Percentiles rank a stretch among this genome's conserved stretches.
Evolutionary conservation across 2,797 vertebrate species (phyloP).

Genomic region (Spondyliosoma cantharus): DNA sequence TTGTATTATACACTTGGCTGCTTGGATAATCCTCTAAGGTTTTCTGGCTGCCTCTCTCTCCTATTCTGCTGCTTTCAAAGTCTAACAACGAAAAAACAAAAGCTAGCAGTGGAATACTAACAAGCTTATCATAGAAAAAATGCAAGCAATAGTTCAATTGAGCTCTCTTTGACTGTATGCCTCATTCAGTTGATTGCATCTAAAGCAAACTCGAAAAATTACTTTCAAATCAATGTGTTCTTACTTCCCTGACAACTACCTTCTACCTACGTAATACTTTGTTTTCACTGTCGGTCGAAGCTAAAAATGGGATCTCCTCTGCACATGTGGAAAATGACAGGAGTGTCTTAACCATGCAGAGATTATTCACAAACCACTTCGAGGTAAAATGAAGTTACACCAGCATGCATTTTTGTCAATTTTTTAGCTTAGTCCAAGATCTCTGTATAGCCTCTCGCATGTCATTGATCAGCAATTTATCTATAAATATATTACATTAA

Average conservation of each 20-base stretch:
- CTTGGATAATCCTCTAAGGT: slow-evolving; percentile 28
- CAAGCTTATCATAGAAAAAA: slow-evolving; percentile 7
- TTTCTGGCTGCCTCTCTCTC: neutral
- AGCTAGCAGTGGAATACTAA: slow-evolving; percentile 15
- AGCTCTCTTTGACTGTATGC: neutral
- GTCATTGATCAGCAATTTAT: slow-evolving; percentile 4
- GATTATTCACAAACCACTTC: slow-evolving; percentile 39
- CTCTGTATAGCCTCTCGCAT: neutral
- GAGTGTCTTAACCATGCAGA: slow-evolving; percentile 39
- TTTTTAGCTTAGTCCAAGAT: neutral
- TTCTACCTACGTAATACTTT: slow-evolving; percentile 1
- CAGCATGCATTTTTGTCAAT: slow-evolving; percentile 13
- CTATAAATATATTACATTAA: neutral
- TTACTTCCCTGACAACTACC: neutral
- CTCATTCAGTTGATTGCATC: slow-evolving; percentile 1
- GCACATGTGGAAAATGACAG: slow-evolving; percentile 34
- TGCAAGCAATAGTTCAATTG: neutral
- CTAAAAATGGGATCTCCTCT: slow-evolving; percentile 26
- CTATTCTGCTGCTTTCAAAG: slow-evolving; percentile 5
- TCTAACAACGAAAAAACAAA: slow-evolving; percentile 17
- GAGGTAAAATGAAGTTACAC: slow-evolving; percentile 8
- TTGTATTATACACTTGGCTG: slow-evolving; percentile 31
- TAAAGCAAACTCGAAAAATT: slow-evolving; percentile 2
- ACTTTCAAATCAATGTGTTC: slow-evolving; percentile 10
- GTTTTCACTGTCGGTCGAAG: slow-evolving; percentile 14